Evolutionary conservation across 2,113 vertebrate species (phyloP).

Genomic region (Nesoenas mayeri): DNA sequence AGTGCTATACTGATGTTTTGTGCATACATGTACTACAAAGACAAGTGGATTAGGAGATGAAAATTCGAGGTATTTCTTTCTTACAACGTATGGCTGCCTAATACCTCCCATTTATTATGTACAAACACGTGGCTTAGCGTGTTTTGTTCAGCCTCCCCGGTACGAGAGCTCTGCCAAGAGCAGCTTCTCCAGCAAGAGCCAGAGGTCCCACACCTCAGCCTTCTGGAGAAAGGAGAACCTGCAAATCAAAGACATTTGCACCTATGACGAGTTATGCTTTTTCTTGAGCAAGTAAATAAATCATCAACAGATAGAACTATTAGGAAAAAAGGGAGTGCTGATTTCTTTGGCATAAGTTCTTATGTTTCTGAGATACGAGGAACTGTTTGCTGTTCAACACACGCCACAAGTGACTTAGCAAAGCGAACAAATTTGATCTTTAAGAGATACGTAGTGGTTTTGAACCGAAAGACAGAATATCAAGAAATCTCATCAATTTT

Average conservation of each 20-base stretch:
- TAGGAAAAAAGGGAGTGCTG: not conserved
- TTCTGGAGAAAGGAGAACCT: not conserved
- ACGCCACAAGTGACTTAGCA: not conserved
- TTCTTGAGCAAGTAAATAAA: slow-evolving; percentile 10
- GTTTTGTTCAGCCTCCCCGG: not conserved
- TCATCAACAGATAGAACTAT: not conserved
- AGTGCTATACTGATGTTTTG: not conserved
- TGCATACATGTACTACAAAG: not conserved
- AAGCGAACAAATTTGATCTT: not conserved
- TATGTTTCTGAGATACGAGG: not conserved
- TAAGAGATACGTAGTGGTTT: not conserved
- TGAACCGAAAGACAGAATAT: not conserved
- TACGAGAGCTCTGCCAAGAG: not conserved
- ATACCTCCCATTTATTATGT: not conserved
- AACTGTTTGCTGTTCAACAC: not conserved
- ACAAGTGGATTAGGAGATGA: slow-evolving; percentile 46
- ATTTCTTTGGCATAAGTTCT: not conserved
- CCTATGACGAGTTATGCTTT: not conserved
- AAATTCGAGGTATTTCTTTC: not conserved
- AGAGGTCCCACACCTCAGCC: not conserved
- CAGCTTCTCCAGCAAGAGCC: not conserved
- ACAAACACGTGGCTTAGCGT: not conserved
- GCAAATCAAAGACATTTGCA: not conserved
- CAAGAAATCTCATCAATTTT: not conserved
- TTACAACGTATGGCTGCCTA: not conserved